Percentiles rank a stretch among this genome's conserved stretches.
Evolutionary conservation across 2,797 vertebrate species (phyloP).

Genomic region (Hirundo rustica): DNA sequence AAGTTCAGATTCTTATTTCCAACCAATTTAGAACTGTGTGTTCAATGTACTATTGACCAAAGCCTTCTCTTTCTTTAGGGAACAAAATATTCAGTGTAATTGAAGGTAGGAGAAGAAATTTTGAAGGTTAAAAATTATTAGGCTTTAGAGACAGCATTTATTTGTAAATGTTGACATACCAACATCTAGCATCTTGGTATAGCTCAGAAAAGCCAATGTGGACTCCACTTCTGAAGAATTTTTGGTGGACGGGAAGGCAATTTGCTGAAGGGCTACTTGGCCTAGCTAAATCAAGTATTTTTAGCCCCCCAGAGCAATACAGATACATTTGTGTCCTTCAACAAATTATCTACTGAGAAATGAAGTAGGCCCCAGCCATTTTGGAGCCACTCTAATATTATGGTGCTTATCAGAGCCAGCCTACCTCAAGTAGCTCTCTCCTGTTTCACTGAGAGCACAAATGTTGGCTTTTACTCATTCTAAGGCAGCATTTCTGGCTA

Average conservation of each 20-base stretch:
- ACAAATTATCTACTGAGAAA: background rate
- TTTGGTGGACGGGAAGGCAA: background rate
- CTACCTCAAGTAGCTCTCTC: background rate
- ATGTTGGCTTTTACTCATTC: background rate
- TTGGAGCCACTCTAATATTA: background rate
- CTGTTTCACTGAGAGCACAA: background rate
- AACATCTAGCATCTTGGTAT: background rate
- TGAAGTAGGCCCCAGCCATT: background rate
- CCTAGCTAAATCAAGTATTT: background rate
- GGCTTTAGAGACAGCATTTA: background rate
- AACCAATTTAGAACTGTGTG: background rate
- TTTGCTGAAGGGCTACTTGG: background rate
- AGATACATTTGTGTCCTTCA: background rate
- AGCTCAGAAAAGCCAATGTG: background rate
- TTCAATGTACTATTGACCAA: background rate
- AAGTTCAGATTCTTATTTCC: background rate
- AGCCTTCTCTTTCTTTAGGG: background rate
- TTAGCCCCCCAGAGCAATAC: background rate
- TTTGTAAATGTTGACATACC: background rate
- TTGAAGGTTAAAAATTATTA: background rate
- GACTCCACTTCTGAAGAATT: background rate
- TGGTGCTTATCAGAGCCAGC: background rate
- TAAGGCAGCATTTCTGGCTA: background rate
- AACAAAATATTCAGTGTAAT: background rate
- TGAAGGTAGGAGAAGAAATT: background rate